A percentile compares a stretch with the other conserved stretches of the same genome.
Conservation (phyloP, 2,888 invertebrate genomes). For the Toxonevra muliebris region DNA sequence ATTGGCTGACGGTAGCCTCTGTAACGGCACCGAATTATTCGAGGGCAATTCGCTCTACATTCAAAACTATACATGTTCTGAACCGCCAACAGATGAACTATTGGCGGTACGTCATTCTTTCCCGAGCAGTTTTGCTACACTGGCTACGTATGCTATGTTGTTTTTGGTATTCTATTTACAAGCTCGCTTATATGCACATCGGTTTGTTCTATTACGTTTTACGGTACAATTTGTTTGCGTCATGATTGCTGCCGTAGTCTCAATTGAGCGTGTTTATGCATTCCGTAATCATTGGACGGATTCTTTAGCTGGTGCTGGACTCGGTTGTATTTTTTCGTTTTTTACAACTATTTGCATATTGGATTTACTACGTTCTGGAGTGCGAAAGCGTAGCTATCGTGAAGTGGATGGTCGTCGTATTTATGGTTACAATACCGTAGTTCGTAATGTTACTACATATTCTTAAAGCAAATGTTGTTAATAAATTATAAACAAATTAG, state of each 20-base stretch:
- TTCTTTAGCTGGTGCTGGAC: constrained; percentile 43
- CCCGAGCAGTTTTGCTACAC: constrained; percentile 49
- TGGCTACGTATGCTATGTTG: constrained; percentile 51
- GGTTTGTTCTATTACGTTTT: constrained; percentile 46
- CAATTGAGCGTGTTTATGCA: constrained; percentile 48
- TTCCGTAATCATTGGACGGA: constrained; percentile 52
- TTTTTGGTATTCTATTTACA: constrained; percentile 52
- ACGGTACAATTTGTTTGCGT: constrained; percentile 46
- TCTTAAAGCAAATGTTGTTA: background rate
- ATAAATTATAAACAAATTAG: too few relatives aligned
- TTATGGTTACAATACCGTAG: constrained; percentile 22
- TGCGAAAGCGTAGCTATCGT: background rate
- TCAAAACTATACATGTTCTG: constrained; percentile 47
- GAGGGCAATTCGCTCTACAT: constrained; percentile 39
- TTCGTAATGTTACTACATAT: constrained; percentile 9
- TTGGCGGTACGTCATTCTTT: constrained; percentile 53
- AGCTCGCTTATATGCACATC: constrained; percentile 48
- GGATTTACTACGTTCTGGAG: constrained; percentile 1
- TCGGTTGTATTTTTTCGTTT: constrained; percentile 46
- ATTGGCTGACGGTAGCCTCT: constrained; percentile 35
- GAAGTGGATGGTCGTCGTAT: constrained; percentile 11
- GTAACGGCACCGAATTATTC: constrained; percentile 39
- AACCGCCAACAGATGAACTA: constrained; percentile 48
- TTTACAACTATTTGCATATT: constrained; percentile 40
- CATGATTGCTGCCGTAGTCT: constrained; percentile 43